Conservation (phyloP, 2,113 vertebrate species). For the Vidua chalybeata region DNA sequence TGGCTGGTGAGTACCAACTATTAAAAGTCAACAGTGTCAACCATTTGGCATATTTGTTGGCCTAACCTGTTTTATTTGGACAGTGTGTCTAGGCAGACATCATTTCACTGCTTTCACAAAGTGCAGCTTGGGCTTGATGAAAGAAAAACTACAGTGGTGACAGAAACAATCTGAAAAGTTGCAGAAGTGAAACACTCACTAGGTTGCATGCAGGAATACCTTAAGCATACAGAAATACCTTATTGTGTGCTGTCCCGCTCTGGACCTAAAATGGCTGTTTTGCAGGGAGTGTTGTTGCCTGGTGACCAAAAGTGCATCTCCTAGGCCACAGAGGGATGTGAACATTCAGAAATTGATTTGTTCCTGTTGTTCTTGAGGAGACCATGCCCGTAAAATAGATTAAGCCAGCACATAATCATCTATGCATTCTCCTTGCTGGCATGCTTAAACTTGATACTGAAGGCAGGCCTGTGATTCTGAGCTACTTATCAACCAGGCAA, state of each 20-base stretch:
- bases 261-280: constrained; percentile 76
- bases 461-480: constrained; percentile 15
- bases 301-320: constrained; percentile 76
- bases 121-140: background rate
- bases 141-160: background rate
- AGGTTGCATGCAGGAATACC: background rate
- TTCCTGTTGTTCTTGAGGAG: constrained; percentile 55
- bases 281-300: constrained; percentile 73
- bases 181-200: background rate
- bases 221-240: background rate
- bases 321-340: constrained; percentile 66
- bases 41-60: background rate
- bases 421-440: constrained; percentile 7
- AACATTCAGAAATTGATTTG: constrained; percentile 60
- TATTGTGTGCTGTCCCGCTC: constrained; percentile 12
- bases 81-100: background rate
- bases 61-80: background rate
- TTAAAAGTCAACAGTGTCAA: background rate
- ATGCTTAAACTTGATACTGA: constrained; percentile 27
- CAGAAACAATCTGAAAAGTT: background rate
- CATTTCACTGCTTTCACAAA: background rate
- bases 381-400: constrained; percentile 44
- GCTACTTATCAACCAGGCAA: constrained; percentile 6
- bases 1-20: background rate
- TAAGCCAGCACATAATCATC: constrained; percentile 6